Percentiles rank a stretch among this genome's conserved stretches.
Conservation (phyloP, 2,113 vertebrate genomes). For the Perca schrenkii region DNA sequence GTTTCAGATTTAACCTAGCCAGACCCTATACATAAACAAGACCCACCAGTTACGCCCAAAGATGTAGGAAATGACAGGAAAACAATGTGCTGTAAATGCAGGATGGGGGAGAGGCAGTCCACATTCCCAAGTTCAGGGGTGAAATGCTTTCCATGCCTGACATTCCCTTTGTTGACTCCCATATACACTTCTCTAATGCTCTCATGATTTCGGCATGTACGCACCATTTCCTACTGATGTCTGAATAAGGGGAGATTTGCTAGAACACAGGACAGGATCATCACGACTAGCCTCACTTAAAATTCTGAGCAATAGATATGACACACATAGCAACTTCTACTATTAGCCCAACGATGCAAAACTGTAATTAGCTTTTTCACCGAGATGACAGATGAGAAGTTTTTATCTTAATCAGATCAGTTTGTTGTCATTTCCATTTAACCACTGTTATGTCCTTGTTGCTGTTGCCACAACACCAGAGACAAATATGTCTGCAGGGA, state of each 20-base stretch:
- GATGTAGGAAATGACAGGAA: slow-evolving; percentile 13
- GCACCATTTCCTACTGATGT: slow-evolving; percentile 7
- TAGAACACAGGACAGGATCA: not conserved
- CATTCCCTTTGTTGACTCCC: slow-evolving; percentile 74
- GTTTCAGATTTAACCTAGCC: not conserved
- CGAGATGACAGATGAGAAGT: not conserved
- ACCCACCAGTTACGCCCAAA: not conserved
- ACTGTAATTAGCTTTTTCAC: not conserved
- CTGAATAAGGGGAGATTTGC: not conserved
- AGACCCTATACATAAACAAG: not conserved
- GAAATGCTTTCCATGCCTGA: slow-evolving; percentile 61
- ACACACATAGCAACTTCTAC: not conserved
- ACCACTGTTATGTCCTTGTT: slow-evolving; percentile 4
- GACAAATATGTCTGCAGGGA: not conserved
- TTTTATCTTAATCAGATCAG: slow-evolving; percentile 8
- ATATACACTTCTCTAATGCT: slow-evolving; percentile 16
- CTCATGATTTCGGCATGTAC: not conserved
- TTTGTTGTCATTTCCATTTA: slow-evolving; percentile 40
- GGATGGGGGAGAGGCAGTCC: not conserved
- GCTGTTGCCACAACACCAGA: slow-evolving; percentile 51
- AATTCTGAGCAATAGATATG: not conserved
- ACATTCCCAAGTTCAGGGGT: slow-evolving; percentile 55
- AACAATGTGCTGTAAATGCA: slow-evolving; percentile 6
- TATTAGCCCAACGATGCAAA: not conserved
- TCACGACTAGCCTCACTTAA: not conserved